phyloP scores from a whole-genome alignment of 2,113 vertebrate species.

The Notarius lentiginosus region DNA sequence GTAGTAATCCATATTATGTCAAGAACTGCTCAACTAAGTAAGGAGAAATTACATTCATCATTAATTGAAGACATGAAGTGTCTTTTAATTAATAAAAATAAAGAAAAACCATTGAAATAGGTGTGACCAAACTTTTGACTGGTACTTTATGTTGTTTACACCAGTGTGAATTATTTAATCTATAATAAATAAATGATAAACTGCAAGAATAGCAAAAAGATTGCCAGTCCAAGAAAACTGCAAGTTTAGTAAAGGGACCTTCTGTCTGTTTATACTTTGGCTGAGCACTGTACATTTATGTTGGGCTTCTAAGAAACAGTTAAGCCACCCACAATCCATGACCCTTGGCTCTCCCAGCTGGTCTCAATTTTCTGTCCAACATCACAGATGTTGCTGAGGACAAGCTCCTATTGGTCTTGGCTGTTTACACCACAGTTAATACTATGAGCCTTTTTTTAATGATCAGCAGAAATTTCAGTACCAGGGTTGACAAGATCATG shows the following conservation, averaged over 20 bases:
- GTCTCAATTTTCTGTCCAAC: slow-evolving; percentile 25
- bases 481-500: neutral
- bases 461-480: neutral
- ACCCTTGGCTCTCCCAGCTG: slow-evolving; percentile 7
- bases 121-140: too few relatives aligned
- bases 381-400: slow-evolving; percentile 15
- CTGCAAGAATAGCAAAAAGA: neutral
- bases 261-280: slow-evolving; percentile 24
- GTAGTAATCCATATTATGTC: too few relatives aligned
- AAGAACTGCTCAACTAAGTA: too few relatives aligned
- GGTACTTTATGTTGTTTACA: neutral
- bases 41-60: too few relatives aligned
- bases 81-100: too few relatives aligned
- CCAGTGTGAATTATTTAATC: neutral
- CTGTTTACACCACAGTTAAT: neutral
- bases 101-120: too few relatives aligned
- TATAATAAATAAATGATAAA: neutral
- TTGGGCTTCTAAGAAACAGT: slow-evolving; percentile 17
- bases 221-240: slow-evolving; percentile 4
- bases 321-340: slow-evolving; percentile 5
- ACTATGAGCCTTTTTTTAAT: neutral
- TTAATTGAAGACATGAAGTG: too few relatives aligned
- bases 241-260: slow-evolving; percentile 8
- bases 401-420: slow-evolving; percentile 16
- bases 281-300: slow-evolving; percentile 17